A percentile compares a stretch with the other conserved stretches of the same genome.
phyloP scores from a whole-genome alignment of 2,888 invertebrate species.

The Erebia ligea region DNA sequence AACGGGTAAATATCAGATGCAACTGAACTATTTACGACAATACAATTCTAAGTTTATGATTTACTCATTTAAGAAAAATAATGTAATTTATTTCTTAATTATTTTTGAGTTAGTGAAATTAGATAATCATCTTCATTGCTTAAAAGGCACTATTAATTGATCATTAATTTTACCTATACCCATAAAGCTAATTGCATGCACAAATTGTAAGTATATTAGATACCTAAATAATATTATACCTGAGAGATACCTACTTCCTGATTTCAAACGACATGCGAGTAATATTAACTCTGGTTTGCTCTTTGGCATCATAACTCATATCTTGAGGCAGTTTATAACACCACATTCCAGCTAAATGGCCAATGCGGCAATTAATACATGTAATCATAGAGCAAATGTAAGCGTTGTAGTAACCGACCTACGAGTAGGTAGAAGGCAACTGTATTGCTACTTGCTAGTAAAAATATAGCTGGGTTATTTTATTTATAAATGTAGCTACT shows the following conservation, averaged over 20 bases:
- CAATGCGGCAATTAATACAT: conserved; percentile 39
- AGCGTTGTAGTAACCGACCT: conserved; percentile 33
- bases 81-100: neutral
- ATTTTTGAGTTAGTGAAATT: conserved; percentile 2
- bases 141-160: conserved; percentile 13
- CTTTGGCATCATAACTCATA: conserved; percentile 43
- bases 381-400: conserved; percentile 38
- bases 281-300: conserved; percentile 40
- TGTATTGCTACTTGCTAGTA: conserved; percentile 23
- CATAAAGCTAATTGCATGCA: conserved; percentile 14
- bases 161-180: neutral
- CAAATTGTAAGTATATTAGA: conserved; percentile 8
- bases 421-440: conserved; percentile 4
- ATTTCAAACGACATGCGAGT: conserved; percentile 34
- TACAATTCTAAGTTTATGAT: too few relatives aligned
- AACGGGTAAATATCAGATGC: too few relatives aligned
- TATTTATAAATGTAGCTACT: neutral
- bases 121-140: conserved; percentile 14
- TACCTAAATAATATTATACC: conserved; percentile 30
- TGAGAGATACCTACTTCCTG: conserved; percentile 38
- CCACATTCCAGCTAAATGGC: conserved; percentile 41
- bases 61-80: neutral
- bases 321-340: conserved; percentile 38
- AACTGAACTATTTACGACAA: too few relatives aligned
- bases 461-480: conserved; percentile 18